Base-by-base conservation (phyloP, 2,113 vertebrate genomes). In the Megaptera novaeangliae region DNA sequence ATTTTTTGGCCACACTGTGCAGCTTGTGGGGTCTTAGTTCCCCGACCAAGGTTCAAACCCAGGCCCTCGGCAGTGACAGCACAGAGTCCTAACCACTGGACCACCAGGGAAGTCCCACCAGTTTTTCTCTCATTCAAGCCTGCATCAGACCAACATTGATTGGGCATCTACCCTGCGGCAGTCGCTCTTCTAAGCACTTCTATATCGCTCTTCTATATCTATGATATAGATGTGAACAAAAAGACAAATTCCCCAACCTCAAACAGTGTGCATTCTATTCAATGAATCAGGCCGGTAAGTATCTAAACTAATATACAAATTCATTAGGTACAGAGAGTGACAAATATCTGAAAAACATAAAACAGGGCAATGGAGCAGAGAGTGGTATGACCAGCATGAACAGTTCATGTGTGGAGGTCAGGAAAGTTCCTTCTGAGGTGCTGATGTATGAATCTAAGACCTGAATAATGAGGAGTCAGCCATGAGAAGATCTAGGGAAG, bases 371-470 rank as follows among this genome's bases (percentile, higher is more conserved):
- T 2, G 27, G 21, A 68, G 9, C 10, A 78, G 72, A 94, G n/a
- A 93, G 46, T 20, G 34, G 61, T 18, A 1, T 46, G n/a, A 7
- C 21, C 17, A 14, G 59, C 52, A 15, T 34, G 9, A 55, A n/a
- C 1, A 27, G 34, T 39, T 44, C 1, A 57, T 0, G 0, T 18
- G 34, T 41, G 12, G 25, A 36, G 4, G 12, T 39, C 2, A 14
- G 34, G 41, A 80, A 87, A 78, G 39, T 36, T 29, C 55, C 18
- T 41, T 11, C 44, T 13, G 27, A 84, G 68, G 9, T 8, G 15
- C 20, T 66, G 21, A 72, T 6, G 13, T 68, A 21, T 25, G 69
- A 68, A 52, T 14, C 18, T 25, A 46, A 94, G 27, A 36, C 7
- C 7, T 21, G 34, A 34, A 6, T 17, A 34, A 72, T 4, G 6